Percentiles rank a stretch among this genome's conserved stretches.
Conservation (phyloP, 1,140 invertebrate genomes). For the Ceratitis capitata region DNA sequence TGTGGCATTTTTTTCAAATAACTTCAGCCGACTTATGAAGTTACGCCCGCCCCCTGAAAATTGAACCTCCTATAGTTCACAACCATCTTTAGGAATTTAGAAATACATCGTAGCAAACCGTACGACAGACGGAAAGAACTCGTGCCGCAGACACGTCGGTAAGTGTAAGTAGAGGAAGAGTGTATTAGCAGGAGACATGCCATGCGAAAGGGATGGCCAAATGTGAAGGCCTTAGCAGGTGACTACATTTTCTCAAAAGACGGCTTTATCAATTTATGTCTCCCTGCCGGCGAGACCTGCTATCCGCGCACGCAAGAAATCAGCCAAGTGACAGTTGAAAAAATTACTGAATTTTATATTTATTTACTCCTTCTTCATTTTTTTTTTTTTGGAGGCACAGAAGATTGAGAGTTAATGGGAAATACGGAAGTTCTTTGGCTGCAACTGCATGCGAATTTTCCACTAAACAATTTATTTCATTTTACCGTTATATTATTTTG, state of each 20-base stretch:
- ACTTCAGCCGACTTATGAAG: background rate
- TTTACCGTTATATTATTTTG: background rate
- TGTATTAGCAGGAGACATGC: background rate
- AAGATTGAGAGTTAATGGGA: background rate
- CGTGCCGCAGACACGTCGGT: background rate
- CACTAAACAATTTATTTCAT: background rate
- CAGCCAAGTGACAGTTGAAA: background rate
- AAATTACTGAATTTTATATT: slow-evolving; percentile 23
- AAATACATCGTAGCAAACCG: background rate
- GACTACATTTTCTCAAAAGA: background rate
- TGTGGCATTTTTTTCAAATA: background rate
- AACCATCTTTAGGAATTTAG: background rate
- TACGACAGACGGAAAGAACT: background rate
- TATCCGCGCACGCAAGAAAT: background rate
- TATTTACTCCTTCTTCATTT: too few species aligned
- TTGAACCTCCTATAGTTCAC: background rate
- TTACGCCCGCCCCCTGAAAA: background rate
- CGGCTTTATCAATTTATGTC: background rate
- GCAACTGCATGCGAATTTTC: background rate
- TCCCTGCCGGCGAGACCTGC: background rate
- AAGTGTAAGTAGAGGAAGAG: background rate
- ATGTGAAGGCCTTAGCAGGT: background rate
- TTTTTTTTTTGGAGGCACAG: background rate
- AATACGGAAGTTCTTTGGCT: slow-evolving; percentile 1
- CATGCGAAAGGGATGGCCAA: background rate